Evolutionary conservation across 2,113 vertebrate genomes (phyloP), one percentile per base, ranked within the genome.

Genomic region (Oncorhynchus masou): DNA sequence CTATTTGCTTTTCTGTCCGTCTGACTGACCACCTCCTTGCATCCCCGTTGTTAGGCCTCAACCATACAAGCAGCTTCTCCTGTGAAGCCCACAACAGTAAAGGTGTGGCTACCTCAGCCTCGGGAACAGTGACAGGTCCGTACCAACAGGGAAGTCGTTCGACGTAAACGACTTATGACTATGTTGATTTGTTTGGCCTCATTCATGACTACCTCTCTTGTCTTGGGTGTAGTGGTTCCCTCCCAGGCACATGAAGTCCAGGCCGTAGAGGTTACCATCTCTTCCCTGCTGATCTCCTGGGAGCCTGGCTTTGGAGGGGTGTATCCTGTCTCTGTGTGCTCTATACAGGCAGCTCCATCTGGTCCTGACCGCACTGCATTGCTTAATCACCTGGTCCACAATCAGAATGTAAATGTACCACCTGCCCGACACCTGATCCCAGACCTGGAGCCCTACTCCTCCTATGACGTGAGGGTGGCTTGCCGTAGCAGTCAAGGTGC

Each of bases 51-150:
- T 39, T 80, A 97, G 96, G 95, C 74, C 86, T 97, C 76, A 96
- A 95, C 89, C 91, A 90, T 77, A 95, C 93, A 3, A 93, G 95
- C 29, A 93, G 92, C 4, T 96, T 96, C 83, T 96, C 95, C 9
- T 97, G 96, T 8, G 96, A 97, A 80, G 96, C 95, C 49, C 93
- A 95, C 34, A 97, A 97, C 20, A 81, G 80, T 34, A 97, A 96
- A 77, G 96, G 96, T 0, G 94, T 96, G 66, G 93, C 95, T 76
- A 95, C 95, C 2, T 97, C 96, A 0, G 92, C 89, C 20, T 94
- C 95, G 0, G 96, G 95, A 3, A 89, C 89, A 22, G 85, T 97
- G 84, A 97, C 87, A 64, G 95, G 96, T 97, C 71, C 64, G 89
- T 22, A 62, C 59, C n/a, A 62, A 62, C 59, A 62, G 13, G 16